Base-by-base conservation (phyloP, 2,113 vertebrate species). In the Ameiurus melas region DNA sequence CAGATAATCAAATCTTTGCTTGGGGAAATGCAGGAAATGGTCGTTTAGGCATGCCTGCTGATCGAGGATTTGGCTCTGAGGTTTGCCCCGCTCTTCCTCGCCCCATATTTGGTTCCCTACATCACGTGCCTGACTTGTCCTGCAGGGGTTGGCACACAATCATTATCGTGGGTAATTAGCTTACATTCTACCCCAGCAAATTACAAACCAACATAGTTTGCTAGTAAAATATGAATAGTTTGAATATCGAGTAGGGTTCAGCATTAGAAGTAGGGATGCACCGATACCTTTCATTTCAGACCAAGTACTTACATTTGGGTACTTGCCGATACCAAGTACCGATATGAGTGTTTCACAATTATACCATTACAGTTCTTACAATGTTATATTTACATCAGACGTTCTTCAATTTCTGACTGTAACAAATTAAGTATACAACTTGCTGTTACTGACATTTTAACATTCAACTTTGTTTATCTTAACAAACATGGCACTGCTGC, bases 11-110 rank as follows among this genome's bases (percentile, higher is more conserved):
- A 90, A 99, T 99, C 85, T 99, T 99, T 94, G 98, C 98, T 14
- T 99, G 98, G 98, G 98, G 98, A 86, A 99, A 99, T 1, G 98
- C 97, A 0, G 98, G 98, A 78, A 99, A 99, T 0, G 98, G 98
- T 6, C 97, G 98, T 33, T 95, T 99, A 57, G 98, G 97, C 73
- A 99, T 99, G 98, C 98, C 97, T 0, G 95, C 97, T 0, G 97
- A 99, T 90, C 97, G 97, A 90, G 95, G 96, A 64, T 98, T 98
- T 17, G 97, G 97, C 88, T 97, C 97, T 0, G 98, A 99, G 94
- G 98, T 99, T 84, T 99, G 98, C 92, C 99, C 97, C 25, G 97
- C 98, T 0, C 97, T 98, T 95, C 98, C 98, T 75, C 96, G 98
- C 33, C 98, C 98, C 81, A 99, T 99, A 93, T 99, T 99, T 93